These are phyloP conservation scores for Cosmopolites sordidus DNA, from an alignment of 2,888 invertebrate genomes.

Conservation along the genomic window DNA sequence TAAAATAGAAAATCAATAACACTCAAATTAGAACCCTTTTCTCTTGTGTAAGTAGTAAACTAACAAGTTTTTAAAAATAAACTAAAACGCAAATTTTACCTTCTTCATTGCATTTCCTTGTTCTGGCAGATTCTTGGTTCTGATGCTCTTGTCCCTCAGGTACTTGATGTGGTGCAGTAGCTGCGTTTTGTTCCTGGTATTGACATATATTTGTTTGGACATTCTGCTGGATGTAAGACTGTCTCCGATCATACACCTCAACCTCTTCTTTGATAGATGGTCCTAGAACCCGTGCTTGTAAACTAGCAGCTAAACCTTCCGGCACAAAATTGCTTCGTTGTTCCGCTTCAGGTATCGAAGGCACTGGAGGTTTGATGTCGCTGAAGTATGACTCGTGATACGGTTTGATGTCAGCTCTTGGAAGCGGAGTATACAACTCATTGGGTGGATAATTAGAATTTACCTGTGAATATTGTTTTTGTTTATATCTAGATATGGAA, in stretches of 20 bases:
- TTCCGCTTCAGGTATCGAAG: neutral
- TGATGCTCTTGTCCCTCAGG: conserved; percentile 14
- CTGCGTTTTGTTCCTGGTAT: conserved; percentile 45
- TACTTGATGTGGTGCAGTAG: neutral
- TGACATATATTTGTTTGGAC: conserved; percentile 63
- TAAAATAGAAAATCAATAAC: no score
- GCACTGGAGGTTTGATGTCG: conserved; percentile 56
- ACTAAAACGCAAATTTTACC: conserved; percentile 41
- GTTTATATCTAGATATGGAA: no score
- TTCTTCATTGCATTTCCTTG: conserved; percentile 52
- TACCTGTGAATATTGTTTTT: conserved; percentile 25
- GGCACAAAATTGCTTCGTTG: conserved; percentile 41
- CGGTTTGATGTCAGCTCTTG: conserved; percentile 67
- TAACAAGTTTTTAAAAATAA: conserved; percentile 2
- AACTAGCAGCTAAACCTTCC: conserved; percentile 75
- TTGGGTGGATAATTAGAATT: conserved; percentile 35
- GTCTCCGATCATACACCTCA: conserved; percentile 31
- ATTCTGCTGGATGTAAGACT: conserved; percentile 46
- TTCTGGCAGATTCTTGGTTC: conserved; percentile 30
- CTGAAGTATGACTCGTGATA: conserved; percentile 67
- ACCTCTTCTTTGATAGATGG: conserved; percentile 48
- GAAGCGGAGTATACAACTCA: conserved; percentile 56
- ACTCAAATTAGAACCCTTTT: no score
- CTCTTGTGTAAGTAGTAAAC: neutral
- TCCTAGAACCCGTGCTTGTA: conserved; percentile 71